These are phyloP conservation scores for Trinorchestia longiramus DNA, from an alignment of 1,140 invertebrate genomes.

Conservation along the genomic window DNA sequence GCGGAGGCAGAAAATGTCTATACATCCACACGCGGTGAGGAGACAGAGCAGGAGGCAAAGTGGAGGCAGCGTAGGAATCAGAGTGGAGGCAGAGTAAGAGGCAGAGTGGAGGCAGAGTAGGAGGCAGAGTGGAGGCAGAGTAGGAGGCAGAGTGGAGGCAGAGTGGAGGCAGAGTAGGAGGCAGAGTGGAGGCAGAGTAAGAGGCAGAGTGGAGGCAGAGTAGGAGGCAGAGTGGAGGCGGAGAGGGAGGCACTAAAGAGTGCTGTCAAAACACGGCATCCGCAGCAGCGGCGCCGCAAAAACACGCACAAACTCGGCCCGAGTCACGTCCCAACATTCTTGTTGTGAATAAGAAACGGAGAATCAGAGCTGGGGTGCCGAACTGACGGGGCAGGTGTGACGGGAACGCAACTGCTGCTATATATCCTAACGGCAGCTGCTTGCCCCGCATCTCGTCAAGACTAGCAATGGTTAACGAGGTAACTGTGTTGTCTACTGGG, in stretches of 20 bases:
- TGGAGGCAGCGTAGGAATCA: neutral
- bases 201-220: neutral
- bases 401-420: neutral
- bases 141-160: neutral
- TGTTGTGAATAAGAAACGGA: slow-evolving; percentile 20
- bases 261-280: neutral
- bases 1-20: neutral
- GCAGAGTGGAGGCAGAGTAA: too few relatives aligned
- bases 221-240: neutral
- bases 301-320: neutral
- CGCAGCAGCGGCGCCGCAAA: neutral
- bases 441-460: neutral
- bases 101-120: neutral
- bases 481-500: too few relatives aligned
- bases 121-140: neutral
- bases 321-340: slow-evolving; percentile 28
- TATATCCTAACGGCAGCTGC: neutral
- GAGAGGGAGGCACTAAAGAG: neutral
- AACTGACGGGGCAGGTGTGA: neutral
- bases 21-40: neutral
- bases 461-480: too few relatives aligned
- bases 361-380: neutral
- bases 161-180: too few relatives aligned
- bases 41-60: neutral
- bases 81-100: too few relatives aligned